A percentile compares a stretch with the other conserved stretches of the same genome.
phyloP scores from a whole-genome alignment of 2,888 invertebrate species.

The Drosophila nigricruria region DNA sequence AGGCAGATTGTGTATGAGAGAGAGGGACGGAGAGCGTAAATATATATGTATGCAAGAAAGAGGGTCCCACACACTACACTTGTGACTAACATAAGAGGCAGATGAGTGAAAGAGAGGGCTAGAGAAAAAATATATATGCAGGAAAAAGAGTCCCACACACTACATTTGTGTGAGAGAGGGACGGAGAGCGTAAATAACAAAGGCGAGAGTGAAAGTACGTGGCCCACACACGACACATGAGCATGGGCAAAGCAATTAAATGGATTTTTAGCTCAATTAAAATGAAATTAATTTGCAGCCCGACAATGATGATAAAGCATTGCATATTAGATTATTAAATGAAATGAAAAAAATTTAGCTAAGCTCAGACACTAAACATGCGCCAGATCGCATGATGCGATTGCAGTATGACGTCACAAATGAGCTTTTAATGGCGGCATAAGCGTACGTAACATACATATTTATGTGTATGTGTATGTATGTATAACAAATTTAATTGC shows the following conservation, averaged over 20 bases:
- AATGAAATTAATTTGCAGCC: not conserved
- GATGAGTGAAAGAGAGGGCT: not conserved
- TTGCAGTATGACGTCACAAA: constrained; percentile 17
- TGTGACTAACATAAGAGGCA: not conserved
- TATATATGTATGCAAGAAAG: not conserved
- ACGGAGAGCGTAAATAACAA: too few species aligned
- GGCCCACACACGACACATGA: constrained; percentile 1
- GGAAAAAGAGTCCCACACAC: constrained; percentile 1
- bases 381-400: not conserved
- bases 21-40: not conserved
- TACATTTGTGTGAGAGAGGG: too few species aligned
- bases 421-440: not conserved
- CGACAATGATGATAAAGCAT: not conserved
- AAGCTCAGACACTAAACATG: not conserved
- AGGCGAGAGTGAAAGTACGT: constrained; percentile 5
- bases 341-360: not conserved
- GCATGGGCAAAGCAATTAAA: not conserved
- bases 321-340: not conserved
- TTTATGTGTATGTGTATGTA: not conserved
- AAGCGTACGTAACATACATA: not conserved
- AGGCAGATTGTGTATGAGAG: not conserved
- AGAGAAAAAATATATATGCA: not conserved
- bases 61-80: not conserved
- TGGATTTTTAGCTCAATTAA: not conserved
- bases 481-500: not conserved